Evolutionary conservation across 2,888 invertebrate species (phyloP), one percentile per base, ranked within the genome.

Genomic region (Idaea straminata): DNA sequence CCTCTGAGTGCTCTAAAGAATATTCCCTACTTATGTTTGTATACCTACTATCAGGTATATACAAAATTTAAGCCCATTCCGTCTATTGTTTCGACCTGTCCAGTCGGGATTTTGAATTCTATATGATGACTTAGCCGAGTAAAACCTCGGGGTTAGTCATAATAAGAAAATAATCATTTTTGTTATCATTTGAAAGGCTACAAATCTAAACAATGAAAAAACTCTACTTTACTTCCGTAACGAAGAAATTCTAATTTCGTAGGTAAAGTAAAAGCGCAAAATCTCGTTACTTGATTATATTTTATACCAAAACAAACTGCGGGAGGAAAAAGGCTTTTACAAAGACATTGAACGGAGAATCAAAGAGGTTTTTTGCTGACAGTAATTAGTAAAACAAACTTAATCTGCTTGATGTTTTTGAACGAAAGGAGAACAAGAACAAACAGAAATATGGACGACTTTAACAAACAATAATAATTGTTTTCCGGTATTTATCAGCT

Each of bases 381-480:
- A 47, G 47, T 47, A 47, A 47, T 47, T 47, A 47, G 47, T 47
- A 47, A 47, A 47, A 47, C 47, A 47, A 47, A 47, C 47, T 47
- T 7, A 47, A 47, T 47, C 47, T 47, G 47, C 47, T 47, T 47
- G 47, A 47, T 47, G 47, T 47, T 47, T 47, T 47, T 47, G 47
- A 4, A 25, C 13, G 47, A 47, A 47, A 47, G 47, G 13, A 47
- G 10, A 47, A 47, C 47, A 47, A 47, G 7, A 13, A 47, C 25
- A 25, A 25, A 25, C 25, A 25, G 25, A 25, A 25, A 25, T 25
- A 25, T 25, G 3, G 25, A 25, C 25, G 25, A 25, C 25, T 25
- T 25, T 25, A 25, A 25, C 25, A 25, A 25, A 25, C 25, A 25
- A 25, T 25, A 2, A 25, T 25, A 47, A 47, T 47, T 47, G 47